Evolutionary conservation across 2,888 invertebrate genomes (phyloP), one percentile per base, ranked within the genome.

Genomic region (Tribolium freemani): DNA sequence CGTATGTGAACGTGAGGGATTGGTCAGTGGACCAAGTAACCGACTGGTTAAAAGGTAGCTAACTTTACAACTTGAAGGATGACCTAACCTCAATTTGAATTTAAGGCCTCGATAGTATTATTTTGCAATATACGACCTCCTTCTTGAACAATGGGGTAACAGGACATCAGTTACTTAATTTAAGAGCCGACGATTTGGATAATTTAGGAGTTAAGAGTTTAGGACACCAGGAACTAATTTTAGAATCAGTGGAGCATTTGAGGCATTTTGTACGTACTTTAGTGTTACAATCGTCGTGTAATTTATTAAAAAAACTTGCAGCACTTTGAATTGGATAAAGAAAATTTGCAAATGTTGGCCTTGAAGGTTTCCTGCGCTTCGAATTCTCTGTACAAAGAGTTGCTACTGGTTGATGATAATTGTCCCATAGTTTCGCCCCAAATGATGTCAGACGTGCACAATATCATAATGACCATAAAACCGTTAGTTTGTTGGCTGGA

Each of bases 401-500:
- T 95, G 54, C 86, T 88, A 26, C 88, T 90, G 54, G 86, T 88
- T 57, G 88, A 89, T 79, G 88, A 88, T 76, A 82, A 83, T 66
- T 82, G 82, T 75, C 77, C 81, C 8, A 90, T 91, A 72, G 91
- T 96, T 53, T 92, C 93, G 76, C 95, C 95, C 8, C 92, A 92
- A 87, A 93, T 93, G 66, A 88, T 97, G 81, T 93, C 95, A 31
- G 95, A 95, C 85, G 96, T 97, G 63, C 94, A 96, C 53, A 91
- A 93, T 79, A 92, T 96, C 63, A 92, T 97, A 81, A 91, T 91
- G 56, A 93, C 93, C 51, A 93, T 97, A 46, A 97, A 97, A 86
- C 93, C 94, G 71, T 88, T 98, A 64, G 94, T 96, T 16, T 93
- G 93, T 83, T 98, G 98, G 96, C 89, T 98, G 11, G 96, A 97